Percentiles rank a stretch among this genome's conserved stretches.
These are phyloP conservation scores for Schizopygopsis malacanthus DNA, from an alignment of 2,797 vertebrate genomes.

Conservation along the genomic window DNA sequence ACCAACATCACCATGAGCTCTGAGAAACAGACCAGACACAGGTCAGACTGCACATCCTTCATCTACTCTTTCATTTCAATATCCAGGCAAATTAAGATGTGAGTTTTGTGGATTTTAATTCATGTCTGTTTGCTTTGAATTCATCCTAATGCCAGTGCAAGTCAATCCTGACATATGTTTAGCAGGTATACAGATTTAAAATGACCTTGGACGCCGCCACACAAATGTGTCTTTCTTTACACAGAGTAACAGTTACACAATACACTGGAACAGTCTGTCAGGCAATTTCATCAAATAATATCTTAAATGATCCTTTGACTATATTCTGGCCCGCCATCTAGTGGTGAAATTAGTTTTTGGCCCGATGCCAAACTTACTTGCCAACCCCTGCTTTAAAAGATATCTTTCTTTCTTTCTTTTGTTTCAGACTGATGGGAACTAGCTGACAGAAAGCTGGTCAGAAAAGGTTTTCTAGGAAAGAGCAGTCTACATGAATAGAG, in stretches of 20 bases:
- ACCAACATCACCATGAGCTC: slow-evolving; percentile 52
- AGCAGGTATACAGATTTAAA: neutral
- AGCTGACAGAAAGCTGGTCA: neutral
- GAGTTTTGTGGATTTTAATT: neutral
- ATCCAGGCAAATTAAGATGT: neutral
- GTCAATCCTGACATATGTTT: neutral
- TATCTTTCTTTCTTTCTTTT: neutral
- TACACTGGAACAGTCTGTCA: no score
- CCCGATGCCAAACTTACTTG: no score
- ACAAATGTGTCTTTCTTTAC: no score
- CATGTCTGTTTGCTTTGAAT: neutral
- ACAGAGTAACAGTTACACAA: no score
- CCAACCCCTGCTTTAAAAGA: no score
- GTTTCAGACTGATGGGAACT: neutral
- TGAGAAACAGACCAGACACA: slow-evolving; percentile 49
- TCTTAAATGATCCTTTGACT: no score
- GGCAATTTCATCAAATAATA: no score
- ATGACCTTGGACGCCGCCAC: no score
- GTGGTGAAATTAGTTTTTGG: no score
- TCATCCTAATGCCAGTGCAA: neutral
- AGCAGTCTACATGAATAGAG: no score
- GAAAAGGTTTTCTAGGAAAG: neutral
- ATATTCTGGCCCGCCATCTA: no score
- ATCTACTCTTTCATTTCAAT: neutral
- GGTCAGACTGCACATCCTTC: neutral